phyloP scores from a whole-genome alignment of 2,797 vertebrate species.

The Peromyscus nudipes region DNA sequence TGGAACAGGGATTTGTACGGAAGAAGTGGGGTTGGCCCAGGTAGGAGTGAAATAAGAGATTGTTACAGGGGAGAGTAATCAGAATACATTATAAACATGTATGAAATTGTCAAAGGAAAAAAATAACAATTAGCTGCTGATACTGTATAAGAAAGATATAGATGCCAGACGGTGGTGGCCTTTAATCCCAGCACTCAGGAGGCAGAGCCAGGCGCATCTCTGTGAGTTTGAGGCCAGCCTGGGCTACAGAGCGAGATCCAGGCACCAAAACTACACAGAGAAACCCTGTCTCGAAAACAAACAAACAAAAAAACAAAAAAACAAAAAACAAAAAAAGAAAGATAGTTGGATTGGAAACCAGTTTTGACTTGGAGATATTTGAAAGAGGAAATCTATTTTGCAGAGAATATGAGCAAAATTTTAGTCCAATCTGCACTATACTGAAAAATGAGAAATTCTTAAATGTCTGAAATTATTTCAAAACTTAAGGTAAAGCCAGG shows the following conservation, averaged over 20 bases:
- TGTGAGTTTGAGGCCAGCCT: too few species aligned
- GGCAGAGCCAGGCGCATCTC: too few species aligned
- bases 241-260: too few species aligned
- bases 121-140: not conserved
- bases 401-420: slow-evolving; percentile 42
- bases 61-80: not conserved
- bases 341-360: slow-evolving; percentile 30
- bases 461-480: not conserved
- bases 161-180: too few species aligned
- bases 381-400: slow-evolving; percentile 55
- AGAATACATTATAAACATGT: not conserved
- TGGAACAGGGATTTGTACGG: not conserved
- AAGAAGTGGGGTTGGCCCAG: not conserved
- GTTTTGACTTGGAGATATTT: slow-evolving; percentile 55
- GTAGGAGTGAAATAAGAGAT: not conserved
- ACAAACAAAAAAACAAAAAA: too few species aligned
- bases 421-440: slow-evolving; percentile 3
- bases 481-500: not conserved
- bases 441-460: slow-evolving; percentile 60
- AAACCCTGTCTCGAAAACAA: too few species aligned
- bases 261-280: too few species aligned
- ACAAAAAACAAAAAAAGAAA: not conserved
- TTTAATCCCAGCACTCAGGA: too few species aligned
- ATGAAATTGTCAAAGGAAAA: not conserved
- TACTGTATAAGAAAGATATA: slow-evolving; percentile 41